Evolutionary conservation across 2,888 invertebrate species (phyloP).

Genomic region (Megalurothrips usitatus): DNA sequence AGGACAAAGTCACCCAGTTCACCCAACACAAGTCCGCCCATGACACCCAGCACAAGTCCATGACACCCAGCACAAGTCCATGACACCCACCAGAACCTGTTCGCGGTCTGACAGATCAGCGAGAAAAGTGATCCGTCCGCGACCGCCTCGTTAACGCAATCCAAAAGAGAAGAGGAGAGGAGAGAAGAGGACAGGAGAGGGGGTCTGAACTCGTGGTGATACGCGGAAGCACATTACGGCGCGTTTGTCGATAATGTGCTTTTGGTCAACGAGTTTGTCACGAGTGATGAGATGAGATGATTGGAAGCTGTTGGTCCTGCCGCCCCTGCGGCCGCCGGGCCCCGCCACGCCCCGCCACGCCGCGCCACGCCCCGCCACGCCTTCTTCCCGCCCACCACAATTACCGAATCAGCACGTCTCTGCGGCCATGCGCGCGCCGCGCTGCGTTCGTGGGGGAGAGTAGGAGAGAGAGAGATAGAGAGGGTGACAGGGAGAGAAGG

Average conservation of each 20-base stretch:
- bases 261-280: neutral
- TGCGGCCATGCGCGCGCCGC: neutral
- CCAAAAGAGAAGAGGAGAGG: no score
- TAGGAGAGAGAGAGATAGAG: conserved; percentile 13
- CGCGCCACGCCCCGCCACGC: conserved; percentile 14
- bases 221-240: no score
- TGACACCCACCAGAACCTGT: no score
- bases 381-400: conserved; percentile 17
- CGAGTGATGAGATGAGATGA: neutral
- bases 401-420: conserved; percentile 24
- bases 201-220: no score
- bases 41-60: no score
- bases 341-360: conserved; percentile 13
- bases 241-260: neutral
- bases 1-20: no score
- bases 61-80: no score
- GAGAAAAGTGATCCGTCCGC: no score
- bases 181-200: no score
- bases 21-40: no score
- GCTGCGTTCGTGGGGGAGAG: neutral
- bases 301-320: neutral
- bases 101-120: no score
- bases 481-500: neutral
- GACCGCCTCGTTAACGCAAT: no score
- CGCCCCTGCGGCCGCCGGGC: neutral